Conservation (phyloP, 2,797 vertebrate species). For the Sebastes jordani region DNA sequence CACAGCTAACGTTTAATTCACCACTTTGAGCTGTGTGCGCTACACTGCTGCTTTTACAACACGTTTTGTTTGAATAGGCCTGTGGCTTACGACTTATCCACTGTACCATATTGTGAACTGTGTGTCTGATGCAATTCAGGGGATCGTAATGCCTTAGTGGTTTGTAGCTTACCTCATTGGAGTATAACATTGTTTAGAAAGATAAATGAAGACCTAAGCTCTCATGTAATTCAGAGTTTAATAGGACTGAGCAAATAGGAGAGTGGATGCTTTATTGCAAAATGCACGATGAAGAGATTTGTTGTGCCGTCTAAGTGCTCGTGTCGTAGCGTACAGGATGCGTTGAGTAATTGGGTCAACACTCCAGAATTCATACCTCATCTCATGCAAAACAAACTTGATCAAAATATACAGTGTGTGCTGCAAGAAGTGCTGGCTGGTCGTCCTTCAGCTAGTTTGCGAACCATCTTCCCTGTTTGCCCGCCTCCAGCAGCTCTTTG, state of each 20-base stretch:
- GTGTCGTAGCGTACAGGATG: conserved; percentile 9
- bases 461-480: conserved; percentile 46
- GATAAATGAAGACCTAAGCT: conserved; percentile 63
- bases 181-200: conserved; percentile 67
- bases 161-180: conserved; percentile 43
- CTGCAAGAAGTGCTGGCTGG: conserved; percentile 14
- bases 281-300: conserved; percentile 31
- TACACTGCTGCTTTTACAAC: conserved; percentile 40
- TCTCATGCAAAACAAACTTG: conserved; percentile 22
- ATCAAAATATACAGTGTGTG: conserved; percentile 12
- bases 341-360: conserved; percentile 36
- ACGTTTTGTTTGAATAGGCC: conserved; percentile 58
- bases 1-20: conserved; percentile 42
- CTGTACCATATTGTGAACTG: conserved; percentile 58
- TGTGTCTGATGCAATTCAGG: conserved; percentile 52
- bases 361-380: conserved; percentile 12
- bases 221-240: conserved; percentile 54
- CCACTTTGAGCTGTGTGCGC: conserved; percentile 26
- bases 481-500: conserved; percentile 63
- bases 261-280: neutral
- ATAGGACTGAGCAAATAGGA: conserved; percentile 35
- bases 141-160: conserved; percentile 53
- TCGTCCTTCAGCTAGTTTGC: conserved; percentile 36
- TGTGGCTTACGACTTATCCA: conserved; percentile 65
- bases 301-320: conserved; percentile 16